Evolutionary conservation across 2,113 vertebrate genomes (phyloP).

Genomic region (Tamias sibiricus): DNA sequence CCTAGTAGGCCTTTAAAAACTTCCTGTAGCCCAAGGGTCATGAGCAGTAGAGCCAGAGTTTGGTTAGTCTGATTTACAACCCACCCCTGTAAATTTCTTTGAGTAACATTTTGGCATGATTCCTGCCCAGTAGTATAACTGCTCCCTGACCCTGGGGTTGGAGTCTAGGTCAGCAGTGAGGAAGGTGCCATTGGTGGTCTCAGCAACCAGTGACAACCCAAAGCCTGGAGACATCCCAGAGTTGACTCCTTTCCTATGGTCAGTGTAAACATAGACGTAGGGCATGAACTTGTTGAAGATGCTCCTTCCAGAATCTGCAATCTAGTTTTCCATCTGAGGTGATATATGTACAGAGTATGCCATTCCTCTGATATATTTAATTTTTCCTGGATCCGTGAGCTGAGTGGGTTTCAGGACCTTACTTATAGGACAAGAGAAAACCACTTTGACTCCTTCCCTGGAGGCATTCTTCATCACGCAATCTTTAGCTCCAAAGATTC

Average conservation of each 20-base stretch:
- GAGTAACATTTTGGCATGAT: slow-evolving; percentile 94
- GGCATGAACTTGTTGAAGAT: slow-evolving; percentile 96
- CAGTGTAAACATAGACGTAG: slow-evolving; percentile 97
- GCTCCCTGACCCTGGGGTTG: slow-evolving; percentile 94
- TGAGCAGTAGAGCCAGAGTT: slow-evolving; percentile 94
- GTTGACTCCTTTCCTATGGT: slow-evolving; percentile 96
- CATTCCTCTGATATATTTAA: too few species aligned
- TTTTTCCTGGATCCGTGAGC: too few species aligned
- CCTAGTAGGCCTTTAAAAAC: slow-evolving; percentile 97
- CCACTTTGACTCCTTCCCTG: too few species aligned
- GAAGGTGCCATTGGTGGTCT: slow-evolving; percentile 93
- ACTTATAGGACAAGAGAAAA: too few species aligned
- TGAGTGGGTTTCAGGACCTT: too few species aligned
- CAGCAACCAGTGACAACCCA: slow-evolving; percentile 94
- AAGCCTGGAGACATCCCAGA: slow-evolving; percentile 98
- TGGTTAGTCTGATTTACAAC: slow-evolving; percentile 97
- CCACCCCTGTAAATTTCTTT: slow-evolving; percentile 97
- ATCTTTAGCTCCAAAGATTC: too few species aligned
- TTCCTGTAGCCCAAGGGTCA: slow-evolving; percentile 98
- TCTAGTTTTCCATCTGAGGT: slow-evolving; percentile 97
- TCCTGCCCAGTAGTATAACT: slow-evolving; percentile 91
- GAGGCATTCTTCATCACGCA: too few species aligned
- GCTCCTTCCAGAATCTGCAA: slow-evolving; percentile 94
- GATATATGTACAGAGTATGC: slow-evolving; percentile 94
- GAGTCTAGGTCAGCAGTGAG: slow-evolving; percentile 95